phyloP scores from a whole-genome alignment of 2,888 invertebrate species.

The Cynaeus angustus region DNA sequence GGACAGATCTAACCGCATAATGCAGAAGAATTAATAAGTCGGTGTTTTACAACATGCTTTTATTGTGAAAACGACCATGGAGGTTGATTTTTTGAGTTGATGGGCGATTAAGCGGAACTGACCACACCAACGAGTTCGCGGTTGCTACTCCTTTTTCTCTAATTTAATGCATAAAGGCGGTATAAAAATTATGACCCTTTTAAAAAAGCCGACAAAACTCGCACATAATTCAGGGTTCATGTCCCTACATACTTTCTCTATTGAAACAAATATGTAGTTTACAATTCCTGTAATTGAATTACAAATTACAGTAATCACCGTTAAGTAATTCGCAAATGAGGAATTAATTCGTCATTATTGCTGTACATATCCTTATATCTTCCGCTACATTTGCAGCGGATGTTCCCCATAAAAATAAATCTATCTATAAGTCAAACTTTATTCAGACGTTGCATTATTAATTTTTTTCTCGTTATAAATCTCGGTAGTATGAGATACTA shows the following conservation, averaged over 20 bases:
- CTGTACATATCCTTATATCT: background rate
- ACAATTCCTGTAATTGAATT: slow-evolving; percentile 1
- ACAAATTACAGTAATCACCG: slow-evolving; percentile 22
- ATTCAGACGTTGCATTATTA: slow-evolving; percentile 10
- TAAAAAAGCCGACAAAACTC: no score
- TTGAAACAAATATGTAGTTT: background rate
- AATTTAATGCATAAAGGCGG: no score
- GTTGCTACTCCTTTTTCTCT: no score
- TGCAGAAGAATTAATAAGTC: slow-evolving; percentile 18
- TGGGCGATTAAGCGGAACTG: background rate
- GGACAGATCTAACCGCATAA: slow-evolving; percentile 12
- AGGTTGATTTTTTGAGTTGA: background rate
- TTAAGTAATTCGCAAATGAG: slow-evolving; percentile 13
- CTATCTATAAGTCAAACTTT: slow-evolving; percentile 7
- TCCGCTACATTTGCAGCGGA: slow-evolving; percentile 21
- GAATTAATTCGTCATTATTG: slow-evolving; percentile 23
- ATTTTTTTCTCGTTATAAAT: slow-evolving; percentile 11
- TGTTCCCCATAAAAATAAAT: background rate
- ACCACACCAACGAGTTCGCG: no score
- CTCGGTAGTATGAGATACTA: background rate
- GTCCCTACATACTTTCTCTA: no score
- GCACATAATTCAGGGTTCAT: no score
- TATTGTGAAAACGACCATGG: background rate
- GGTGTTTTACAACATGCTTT: background rate
- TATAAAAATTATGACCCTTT: no score